Percentiles rank a stretch among this genome's conserved stretches.
Conservation (phyloP, 2,113 vertebrate species). For the Callorhinus ursinus region DNA sequence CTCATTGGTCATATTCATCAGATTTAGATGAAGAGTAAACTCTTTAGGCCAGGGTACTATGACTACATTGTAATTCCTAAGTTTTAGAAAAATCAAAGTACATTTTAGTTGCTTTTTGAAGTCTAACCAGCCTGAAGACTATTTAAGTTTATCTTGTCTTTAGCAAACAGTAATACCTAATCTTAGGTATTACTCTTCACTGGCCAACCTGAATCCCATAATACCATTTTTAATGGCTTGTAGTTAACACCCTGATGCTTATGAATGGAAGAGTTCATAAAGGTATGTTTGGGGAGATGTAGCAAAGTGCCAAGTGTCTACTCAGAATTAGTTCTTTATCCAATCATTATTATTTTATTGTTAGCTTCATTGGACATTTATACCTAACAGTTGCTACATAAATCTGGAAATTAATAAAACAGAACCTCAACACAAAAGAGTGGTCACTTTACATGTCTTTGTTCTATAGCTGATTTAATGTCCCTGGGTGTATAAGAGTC, state of each 20-base stretch:
- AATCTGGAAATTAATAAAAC: conserved; percentile 73
- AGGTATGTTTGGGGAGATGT: conserved; percentile 40
- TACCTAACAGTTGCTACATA: conserved; percentile 58
- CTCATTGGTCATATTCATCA: not conserved
- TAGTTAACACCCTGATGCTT: conserved; percentile 47
- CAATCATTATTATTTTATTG: conserved; percentile 69
- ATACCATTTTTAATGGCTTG: conserved; percentile 51
- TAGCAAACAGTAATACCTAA: not conserved
- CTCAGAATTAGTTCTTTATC: conserved; percentile 68
- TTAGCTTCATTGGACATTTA: conserved; percentile 67
- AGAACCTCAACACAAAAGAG: conserved; percentile 57
- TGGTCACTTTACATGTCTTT: conserved; percentile 48
- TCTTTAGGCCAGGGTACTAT: not conserved
- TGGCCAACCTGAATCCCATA: not conserved
- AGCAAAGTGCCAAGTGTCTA: conserved; percentile 32
- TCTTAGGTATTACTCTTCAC: not conserved
- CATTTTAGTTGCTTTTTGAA: conserved; percentile 10
- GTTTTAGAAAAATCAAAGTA: not conserved
- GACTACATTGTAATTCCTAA: not conserved
- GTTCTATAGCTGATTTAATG: conserved; percentile 66
- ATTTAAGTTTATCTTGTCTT: conserved; percentile 8
- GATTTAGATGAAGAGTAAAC: conserved; percentile 41
- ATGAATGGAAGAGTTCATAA: conserved; percentile 72
- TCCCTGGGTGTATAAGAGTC: not conserved
- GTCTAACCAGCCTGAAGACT: not conserved